Evolutionary conservation across 2,888 invertebrate genomes (phyloP).

Genomic region (Brachylomia viminalis): DNA sequence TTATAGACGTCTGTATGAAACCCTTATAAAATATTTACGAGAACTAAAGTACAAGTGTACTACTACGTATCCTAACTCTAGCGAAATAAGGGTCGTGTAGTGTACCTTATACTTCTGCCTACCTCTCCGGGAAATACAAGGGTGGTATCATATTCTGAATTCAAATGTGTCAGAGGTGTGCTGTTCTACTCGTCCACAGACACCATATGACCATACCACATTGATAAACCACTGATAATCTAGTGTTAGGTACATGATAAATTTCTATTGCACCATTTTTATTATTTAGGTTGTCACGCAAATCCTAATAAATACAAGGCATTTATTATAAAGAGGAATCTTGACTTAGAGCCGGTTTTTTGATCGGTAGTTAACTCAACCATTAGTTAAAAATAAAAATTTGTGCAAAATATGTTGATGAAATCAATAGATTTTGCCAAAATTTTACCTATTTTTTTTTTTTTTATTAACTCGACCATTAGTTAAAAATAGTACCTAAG

Average conservation of each 20-base stretch:
- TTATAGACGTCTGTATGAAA: neutral
- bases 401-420: too few species aligned
- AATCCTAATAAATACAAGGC: neutral
- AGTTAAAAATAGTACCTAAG: too few species aligned
- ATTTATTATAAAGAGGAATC: neutral
- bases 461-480: too few species aligned
- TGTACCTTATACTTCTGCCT: neutral
- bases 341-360: too few species aligned
- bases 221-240: conserved; percentile 33
- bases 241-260: conserved; percentile 20
- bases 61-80: neutral
- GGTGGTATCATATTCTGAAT: neutral
- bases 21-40: neutral
- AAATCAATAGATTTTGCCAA: too few species aligned
- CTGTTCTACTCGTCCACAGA: neutral
- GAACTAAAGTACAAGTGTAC: neutral
- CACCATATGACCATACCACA: conserved; percentile 11
- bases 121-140: neutral
- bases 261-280: neutral
- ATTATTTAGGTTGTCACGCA: neutral
- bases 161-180: conserved; percentile 2
- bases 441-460: too few species aligned
- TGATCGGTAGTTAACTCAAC: too few species aligned
- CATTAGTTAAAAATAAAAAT: too few species aligned
- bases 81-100: neutral